phyloP scores from a whole-genome alignment of 92 coral and sea anemone species.

The Heliopora coerulea region DNA sequence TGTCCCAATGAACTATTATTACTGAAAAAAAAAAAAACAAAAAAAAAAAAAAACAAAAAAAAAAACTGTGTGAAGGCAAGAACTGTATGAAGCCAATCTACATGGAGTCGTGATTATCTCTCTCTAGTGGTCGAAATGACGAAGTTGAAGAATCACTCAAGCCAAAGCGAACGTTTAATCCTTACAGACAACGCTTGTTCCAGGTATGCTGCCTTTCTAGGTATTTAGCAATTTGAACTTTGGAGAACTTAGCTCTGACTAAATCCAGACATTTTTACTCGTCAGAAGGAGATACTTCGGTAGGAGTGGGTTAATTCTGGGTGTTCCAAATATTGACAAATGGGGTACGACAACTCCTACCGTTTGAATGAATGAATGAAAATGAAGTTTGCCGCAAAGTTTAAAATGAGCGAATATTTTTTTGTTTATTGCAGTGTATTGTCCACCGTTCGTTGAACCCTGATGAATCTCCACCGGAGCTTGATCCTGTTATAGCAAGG shows the following conservation, averaged over 20 bases:
- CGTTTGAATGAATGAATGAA: too few species aligned
- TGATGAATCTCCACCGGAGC: slow-evolving; percentile 78
- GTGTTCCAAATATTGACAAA: too few species aligned
- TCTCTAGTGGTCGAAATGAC: slow-evolving; percentile 47
- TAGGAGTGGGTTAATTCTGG: too few species aligned
- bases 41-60: neutral
- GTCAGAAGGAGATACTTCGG: too few species aligned
- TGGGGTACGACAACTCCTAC: too few species aligned
- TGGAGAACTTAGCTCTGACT: too few species aligned
- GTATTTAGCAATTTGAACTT: neutral
- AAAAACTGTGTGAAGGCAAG: neutral
- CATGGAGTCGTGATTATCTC: neutral
- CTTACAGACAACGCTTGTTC: slow-evolving; percentile 86
- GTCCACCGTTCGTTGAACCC: slow-evolving; percentile 97
- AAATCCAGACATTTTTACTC: too few species aligned
- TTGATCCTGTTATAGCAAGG: slow-evolving; percentile 97
- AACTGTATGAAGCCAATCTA: neutral
- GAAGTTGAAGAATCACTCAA: slow-evolving; percentile 70
- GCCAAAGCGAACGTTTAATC: slow-evolving; percentile 84
- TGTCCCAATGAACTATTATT: too few species aligned
- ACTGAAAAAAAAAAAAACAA: too few species aligned
- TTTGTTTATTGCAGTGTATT: slow-evolving; percentile 66
- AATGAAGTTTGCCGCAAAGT: too few species aligned
- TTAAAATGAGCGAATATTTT: too few species aligned
- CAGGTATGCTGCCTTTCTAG: slow-evolving; percentile 56